Conservation (phyloP, 2,797 vertebrate species). For the Calcarius lapponicus region DNA sequence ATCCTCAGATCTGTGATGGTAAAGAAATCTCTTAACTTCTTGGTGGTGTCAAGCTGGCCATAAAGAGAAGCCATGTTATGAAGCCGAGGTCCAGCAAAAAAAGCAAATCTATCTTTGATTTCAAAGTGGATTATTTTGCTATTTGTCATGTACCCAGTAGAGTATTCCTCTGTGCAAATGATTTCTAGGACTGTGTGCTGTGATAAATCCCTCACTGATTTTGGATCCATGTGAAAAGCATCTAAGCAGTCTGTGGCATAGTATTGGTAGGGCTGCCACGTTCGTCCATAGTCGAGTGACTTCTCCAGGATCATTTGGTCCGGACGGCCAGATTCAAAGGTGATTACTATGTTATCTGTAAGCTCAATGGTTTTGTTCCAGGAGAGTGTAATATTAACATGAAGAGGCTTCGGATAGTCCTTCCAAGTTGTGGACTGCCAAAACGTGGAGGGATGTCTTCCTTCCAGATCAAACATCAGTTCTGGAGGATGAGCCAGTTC, state of each 20-base stretch:
- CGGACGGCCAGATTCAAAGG: conserved; percentile 95
- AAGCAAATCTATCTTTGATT: conserved; percentile 96
- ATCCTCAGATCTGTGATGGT: conserved; percentile 96
- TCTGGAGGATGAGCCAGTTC: conserved; percentile 94
- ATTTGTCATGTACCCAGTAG: conserved; percentile 92
- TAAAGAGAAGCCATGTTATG: conserved; percentile 99
- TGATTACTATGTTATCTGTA: conserved; percentile 96
- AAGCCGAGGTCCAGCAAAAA: conserved; percentile 94
- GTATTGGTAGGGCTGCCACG: conserved; percentile 98
- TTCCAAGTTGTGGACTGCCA: conserved; percentile 98
- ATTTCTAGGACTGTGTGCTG: conserved; percentile 94
- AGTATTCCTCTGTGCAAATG: conserved; percentile 99
- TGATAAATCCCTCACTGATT: conserved; percentile 92
- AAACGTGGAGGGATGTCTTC: conserved; percentile 95
- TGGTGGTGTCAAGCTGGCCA: conserved; percentile 97
- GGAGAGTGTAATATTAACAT: conserved; percentile 95
- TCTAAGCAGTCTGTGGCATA: conserved; percentile 97
- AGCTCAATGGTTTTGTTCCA: conserved; percentile 99
- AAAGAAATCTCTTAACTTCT: conserved; percentile 98
- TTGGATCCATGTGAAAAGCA: conserved; percentile 97
- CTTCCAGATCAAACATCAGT: conserved; percentile 97
- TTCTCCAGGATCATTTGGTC: conserved; percentile 99
- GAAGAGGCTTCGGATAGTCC: conserved; percentile 91
- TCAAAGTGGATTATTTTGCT: conserved; percentile 98
- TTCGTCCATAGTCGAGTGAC: conserved; percentile 93